Conservation (phyloP, 2,113 vertebrate species). For the Illadopsis cleaveri region DNA sequence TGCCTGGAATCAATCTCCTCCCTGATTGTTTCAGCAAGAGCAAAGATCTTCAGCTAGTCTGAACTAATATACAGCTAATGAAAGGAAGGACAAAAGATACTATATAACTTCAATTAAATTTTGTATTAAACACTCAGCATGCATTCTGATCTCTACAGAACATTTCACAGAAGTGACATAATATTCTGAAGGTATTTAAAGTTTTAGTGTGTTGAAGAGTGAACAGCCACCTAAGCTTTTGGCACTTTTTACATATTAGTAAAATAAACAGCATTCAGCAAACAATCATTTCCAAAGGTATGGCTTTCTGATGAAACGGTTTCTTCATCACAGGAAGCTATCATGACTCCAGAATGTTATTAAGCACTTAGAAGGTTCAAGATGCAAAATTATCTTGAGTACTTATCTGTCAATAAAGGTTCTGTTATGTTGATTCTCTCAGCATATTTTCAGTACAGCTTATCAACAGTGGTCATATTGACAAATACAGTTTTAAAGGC, state of each 20-base stretch:
- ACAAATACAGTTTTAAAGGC: neutral
- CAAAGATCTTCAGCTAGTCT: neutral
- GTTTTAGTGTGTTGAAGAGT: neutral
- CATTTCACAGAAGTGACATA: neutral
- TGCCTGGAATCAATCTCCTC: neutral
- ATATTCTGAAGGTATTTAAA: neutral
- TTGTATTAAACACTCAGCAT: neutral
- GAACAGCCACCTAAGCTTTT: neutral
- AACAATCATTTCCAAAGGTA: neutral
- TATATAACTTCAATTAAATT: neutral
- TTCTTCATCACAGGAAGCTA: neutral
- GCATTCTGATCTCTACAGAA: neutral
- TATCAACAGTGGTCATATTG: neutral
- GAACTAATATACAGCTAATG: neutral
- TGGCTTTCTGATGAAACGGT: neutral
- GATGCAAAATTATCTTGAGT: neutral
- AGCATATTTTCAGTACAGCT: neutral
- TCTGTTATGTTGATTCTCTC: neutral
- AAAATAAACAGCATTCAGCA: neutral
- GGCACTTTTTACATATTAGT: neutral
- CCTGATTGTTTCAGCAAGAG: neutral
- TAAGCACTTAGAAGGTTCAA: neutral
- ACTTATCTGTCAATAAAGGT: neutral
- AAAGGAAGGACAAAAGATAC: neutral
- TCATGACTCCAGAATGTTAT: neutral